Evolutionary conservation across 1,140 invertebrate species (phyloP).

Genomic region (Cryptotermes secundus): DNA sequence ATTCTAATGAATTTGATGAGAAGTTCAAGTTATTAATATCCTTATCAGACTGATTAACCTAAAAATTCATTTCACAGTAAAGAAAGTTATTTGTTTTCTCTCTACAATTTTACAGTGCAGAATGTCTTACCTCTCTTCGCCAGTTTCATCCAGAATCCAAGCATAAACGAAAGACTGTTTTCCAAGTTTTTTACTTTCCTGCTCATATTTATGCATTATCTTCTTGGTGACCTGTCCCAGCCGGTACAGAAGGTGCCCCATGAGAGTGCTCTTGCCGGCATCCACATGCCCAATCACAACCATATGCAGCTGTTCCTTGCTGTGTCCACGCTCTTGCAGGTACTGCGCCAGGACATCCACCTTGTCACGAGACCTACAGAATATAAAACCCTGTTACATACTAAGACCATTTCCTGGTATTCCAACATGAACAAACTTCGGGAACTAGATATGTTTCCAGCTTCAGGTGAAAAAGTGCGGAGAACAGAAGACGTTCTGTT

Average conservation of each 20-base stretch:
- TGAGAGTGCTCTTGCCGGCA: constrained; percentile 97
- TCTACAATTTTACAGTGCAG: too few species aligned
- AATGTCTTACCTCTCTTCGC: constrained; percentile 83
- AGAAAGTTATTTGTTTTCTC: too few species aligned
- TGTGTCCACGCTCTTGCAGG: constrained; percentile 67
- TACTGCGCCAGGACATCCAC: constrained; percentile 56
- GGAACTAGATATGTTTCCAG: too few species aligned
- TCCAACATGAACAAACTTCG: too few species aligned
- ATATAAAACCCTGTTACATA: too few species aligned
- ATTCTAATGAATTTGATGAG: too few species aligned
- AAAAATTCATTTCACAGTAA: too few species aligned
- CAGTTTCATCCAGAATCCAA: constrained; percentile 99
- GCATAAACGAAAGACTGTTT: constrained; percentile 98
- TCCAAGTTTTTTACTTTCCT: constrained; percentile 95
- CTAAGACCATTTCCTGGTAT: too few species aligned
- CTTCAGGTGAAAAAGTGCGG: too few species aligned
- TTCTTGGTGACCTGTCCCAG: constrained; percentile 88
- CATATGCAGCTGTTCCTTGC: constrained; percentile 87
- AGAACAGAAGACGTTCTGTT: too few species aligned
- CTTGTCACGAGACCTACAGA: not conserved
- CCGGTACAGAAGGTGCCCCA: constrained; percentile 91
- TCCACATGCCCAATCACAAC: constrained; percentile 99
- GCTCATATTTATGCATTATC: constrained; percentile 95
- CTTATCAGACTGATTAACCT: too few species aligned
- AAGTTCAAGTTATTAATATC: too few species aligned